Evolutionary conservation across 2,797 vertebrate species (phyloP).

Genomic region (Oceanodroma leucorhoa): DNA sequence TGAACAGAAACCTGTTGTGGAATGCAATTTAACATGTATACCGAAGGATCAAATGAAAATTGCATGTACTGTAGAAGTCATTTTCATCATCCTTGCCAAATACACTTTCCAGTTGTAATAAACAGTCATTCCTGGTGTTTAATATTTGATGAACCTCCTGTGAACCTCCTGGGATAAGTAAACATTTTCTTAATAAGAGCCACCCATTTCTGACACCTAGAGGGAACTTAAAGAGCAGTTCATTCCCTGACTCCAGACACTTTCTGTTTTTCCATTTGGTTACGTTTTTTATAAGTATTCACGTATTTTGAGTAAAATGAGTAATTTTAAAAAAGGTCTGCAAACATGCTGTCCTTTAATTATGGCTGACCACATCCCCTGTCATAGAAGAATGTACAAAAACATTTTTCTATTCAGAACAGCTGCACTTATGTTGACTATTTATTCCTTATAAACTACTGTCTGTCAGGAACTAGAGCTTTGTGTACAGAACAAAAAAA

Average conservation of each 20-base stretch:
- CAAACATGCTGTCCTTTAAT: background rate
- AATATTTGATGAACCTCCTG: background rate
- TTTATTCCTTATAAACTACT: background rate
- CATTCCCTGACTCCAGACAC: background rate
- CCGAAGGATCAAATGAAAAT: background rate
- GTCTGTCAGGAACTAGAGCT: background rate
- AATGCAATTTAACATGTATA: conserved; percentile 21
- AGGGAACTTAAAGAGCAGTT: background rate
- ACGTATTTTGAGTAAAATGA: conserved; percentile 35
- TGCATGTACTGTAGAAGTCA: background rate
- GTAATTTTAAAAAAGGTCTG: background rate
- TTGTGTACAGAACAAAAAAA: background rate
- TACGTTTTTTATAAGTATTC: background rate
- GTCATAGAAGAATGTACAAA: background rate
- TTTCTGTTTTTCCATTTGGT: background rate
- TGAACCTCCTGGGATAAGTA: background rate
- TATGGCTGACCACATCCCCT: background rate
- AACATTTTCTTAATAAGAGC: background rate
- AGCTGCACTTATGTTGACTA: background rate
- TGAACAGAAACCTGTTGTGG: conserved; percentile 28
- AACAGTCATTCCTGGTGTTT: background rate
- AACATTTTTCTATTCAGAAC: background rate
- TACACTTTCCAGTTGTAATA: background rate
- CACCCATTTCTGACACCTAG: background rate
- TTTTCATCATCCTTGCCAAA: background rate